Evolutionary conservation across 2,888 invertebrate genomes (phyloP), one percentile per base, ranked within the genome.

Genomic region (Diplazon laetatorius): DNA sequence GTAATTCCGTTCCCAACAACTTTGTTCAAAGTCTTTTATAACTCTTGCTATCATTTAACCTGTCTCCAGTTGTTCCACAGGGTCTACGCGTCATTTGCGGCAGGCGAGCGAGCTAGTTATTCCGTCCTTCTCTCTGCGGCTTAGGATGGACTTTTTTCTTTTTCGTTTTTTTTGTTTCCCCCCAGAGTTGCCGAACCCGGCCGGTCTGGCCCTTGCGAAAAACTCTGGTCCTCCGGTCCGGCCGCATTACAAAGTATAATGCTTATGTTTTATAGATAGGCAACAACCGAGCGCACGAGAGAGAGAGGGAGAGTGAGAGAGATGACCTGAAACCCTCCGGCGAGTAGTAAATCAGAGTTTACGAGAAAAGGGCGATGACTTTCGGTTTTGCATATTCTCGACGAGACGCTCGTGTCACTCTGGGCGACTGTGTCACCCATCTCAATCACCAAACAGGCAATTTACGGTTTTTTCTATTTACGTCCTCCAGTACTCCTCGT

Each of bases 201-300:
- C 44, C 3, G 18, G 59, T 37, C 50, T 22, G 30, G 39, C 22
- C 63, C 59, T 55, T 60, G 50, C 48, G 39, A 75, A 72, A 78
- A 52, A 50, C 55, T 30, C 25, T 14, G 57, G 42, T 6, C 39
- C 57, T 37, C 30, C 39, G 20, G 50, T 57, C 46, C 63, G 39
- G 60, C 18, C 65, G 78, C 83, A 88, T 88, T 87, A 87, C 82
- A 87, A 88, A 87, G 87, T 87, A 85, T 87, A 87, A 87, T 87
- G 85, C 84, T 85, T 82, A 82, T 84, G 85, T 83, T 85, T 84
- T 86, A 85, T 85, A 85, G 87, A 87, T 86, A 80, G 55, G 71
- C 70, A 72, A 77, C 68, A 77, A 72, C 69, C 37, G 69, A 57
- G n/a, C n/a, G n/a, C n/a, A n/a, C n/a, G n/a, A n/a, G n/a, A n/a